These are phyloP conservation scores for Cardiocondyla obscurior DNA, from an alignment of 1,140 invertebrate genomes.

Conservation along the genomic window DNA sequence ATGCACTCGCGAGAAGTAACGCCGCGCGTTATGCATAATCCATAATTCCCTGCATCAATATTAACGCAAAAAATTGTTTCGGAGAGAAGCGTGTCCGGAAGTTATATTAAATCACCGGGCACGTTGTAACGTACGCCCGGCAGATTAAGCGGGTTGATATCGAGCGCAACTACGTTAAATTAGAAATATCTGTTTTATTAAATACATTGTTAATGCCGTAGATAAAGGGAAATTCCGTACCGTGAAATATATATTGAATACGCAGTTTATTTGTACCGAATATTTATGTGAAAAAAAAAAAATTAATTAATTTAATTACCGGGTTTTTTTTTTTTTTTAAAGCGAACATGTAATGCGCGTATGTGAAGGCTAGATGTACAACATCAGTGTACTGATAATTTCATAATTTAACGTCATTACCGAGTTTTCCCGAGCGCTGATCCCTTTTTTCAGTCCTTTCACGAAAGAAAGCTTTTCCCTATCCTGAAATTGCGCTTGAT, in stretches of 20 bases:
- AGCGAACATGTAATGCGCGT: neutral
- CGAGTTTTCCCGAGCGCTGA: neutral
- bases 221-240: neutral
- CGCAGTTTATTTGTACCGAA: neutral
- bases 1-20: neutral
- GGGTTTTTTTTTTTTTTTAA: too few species aligned
- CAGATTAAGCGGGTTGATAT: neutral
- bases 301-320: too few species aligned
- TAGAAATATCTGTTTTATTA: neutral
- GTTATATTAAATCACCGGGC: neutral
- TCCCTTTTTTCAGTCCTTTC: constrained; percentile 13
- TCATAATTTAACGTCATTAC: constrained; percentile 29
- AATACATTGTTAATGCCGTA: constrained; percentile 1
- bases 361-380: neutral
- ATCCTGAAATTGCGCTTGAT: constrained; percentile 40
- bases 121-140: neutral
- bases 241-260: neutral
- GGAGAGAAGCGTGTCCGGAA: neutral
- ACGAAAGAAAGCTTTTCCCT: constrained; percentile 36
- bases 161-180: neutral
- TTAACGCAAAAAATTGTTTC: neutral
- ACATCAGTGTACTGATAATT: neutral
- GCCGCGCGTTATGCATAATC: neutral
- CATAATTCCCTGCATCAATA: neutral
- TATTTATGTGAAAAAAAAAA: neutral